Evolutionary conservation across 2,888 invertebrate species (phyloP).

Genomic region (Panorpa germanica): DNA sequence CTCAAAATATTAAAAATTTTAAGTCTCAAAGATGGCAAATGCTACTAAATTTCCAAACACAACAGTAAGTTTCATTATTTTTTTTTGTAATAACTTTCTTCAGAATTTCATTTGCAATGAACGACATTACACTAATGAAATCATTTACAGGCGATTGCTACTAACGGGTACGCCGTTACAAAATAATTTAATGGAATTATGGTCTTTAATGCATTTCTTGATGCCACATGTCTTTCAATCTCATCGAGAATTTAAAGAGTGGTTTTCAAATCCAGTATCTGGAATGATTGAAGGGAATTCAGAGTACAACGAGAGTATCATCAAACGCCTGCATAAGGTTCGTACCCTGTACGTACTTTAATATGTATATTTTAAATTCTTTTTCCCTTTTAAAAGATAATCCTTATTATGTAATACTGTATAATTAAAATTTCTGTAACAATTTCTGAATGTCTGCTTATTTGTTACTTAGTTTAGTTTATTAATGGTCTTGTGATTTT

Average conservation of each 20-base stretch:
- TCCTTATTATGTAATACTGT: no score
- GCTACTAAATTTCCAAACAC: conserved; percentile 82
- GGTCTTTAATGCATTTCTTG: conserved; percentile 96
- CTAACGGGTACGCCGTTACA: conserved; percentile 91
- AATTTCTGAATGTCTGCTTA: no score
- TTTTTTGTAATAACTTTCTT: conserved; percentile 10
- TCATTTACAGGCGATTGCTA: conserved; percentile 52
- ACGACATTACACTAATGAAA: no score
- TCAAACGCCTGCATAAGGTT: conserved; percentile 78
- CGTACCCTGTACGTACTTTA: conserved; percentile 16
- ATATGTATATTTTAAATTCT: conserved; percentile 5
- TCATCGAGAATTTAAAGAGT: conserved; percentile 91
- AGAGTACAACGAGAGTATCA: conserved; percentile 79
- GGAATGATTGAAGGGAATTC: conserved; percentile 89
- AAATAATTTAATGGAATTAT: conserved; percentile 90
- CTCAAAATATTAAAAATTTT: conserved; percentile 99
- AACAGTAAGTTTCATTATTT: conserved; percentile 38
- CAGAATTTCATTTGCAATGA: conserved; percentile 10
- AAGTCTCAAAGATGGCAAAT: conserved; percentile 98
- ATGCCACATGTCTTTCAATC: conserved; percentile 96
- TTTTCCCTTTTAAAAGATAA: background rate
- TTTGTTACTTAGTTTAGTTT: conserved; percentile 7
- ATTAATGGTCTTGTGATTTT: conserved; percentile 18
- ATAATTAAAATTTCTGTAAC: no score
- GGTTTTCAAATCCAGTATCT: conserved; percentile 95